These are phyloP conservation scores for Columbina picui DNA, from an alignment of 2,113 vertebrate genomes.

Conservation along the genomic window DNA sequence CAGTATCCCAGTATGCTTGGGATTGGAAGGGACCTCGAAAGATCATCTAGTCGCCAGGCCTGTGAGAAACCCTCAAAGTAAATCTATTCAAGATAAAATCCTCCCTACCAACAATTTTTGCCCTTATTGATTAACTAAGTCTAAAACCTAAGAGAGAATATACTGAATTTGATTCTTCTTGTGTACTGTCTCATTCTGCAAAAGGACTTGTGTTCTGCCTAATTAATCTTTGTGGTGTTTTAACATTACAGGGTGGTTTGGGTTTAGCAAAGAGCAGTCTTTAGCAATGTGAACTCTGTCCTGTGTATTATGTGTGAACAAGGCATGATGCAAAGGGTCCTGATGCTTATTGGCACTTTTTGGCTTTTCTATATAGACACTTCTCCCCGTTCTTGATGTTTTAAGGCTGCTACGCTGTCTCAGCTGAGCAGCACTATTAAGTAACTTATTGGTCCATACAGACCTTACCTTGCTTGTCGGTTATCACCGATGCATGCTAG, in stretches of 20 bases:
- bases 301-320: neutral
- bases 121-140: neutral
- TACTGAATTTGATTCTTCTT: neutral
- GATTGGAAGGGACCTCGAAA: too few species aligned
- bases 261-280: neutral
- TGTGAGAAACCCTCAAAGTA: neutral
- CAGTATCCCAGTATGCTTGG: too few species aligned
- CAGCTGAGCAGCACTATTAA: neutral
- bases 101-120: neutral
- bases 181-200: neutral
- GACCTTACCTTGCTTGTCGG: neutral
- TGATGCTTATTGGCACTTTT: neutral
- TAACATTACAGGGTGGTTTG: neutral
- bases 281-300: fast-evolving
- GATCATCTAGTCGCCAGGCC: too few species aligned
- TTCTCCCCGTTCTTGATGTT: neutral
- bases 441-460: neutral
- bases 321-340: fast-evolving
- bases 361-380: fast-evolving
- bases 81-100: neutral
- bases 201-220: neutral
- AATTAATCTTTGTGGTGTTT: neutral
- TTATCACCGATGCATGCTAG: neutral
- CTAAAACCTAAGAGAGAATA: neutral
- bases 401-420: neutral